These are phyloP conservation scores for Malurus splendens DNA, from an alignment of 2,797 vertebrate genomes.

Conservation along the genomic window DNA sequence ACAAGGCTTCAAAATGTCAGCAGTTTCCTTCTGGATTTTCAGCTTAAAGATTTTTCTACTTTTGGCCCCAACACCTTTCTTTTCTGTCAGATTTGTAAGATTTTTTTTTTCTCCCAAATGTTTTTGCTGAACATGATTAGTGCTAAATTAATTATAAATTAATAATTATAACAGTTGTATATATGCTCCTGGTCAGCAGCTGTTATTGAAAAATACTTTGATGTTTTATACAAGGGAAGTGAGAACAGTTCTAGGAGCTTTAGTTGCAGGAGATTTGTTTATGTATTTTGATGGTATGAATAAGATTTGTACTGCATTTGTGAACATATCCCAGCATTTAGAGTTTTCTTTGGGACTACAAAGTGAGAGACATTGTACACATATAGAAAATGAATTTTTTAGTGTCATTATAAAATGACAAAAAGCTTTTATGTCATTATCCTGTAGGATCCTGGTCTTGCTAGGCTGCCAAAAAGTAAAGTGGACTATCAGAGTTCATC, in stretches of 20 bases:
- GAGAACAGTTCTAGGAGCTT: background rate
- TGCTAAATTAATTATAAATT: slow-evolving; percentile 5
- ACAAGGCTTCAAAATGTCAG: background rate
- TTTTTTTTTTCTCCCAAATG: background rate
- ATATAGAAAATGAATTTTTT: background rate
- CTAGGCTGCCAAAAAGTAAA: background rate
- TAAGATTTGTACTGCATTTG: background rate
- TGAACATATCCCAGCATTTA: background rate
- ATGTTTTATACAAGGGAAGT: background rate
- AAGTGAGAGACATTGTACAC: background rate
- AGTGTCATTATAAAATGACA: background rate
- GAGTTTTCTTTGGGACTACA: background rate
- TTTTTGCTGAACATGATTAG: background rate
- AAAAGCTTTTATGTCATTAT: background rate
- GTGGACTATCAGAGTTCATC: background rate
- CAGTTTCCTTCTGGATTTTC: background rate
- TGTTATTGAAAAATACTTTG: slow-evolving; percentile 34
- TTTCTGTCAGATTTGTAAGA: background rate
- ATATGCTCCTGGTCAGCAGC: slow-evolving; percentile 14
- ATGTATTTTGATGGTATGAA: background rate
- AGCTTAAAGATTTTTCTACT: background rate
- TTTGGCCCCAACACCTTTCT: background rate
- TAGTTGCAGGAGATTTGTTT: background rate
- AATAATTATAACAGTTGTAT: background rate
- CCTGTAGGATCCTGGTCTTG: background rate